Conservation (phyloP, 64 coral and sea anemone genomes). For the Anthopleura sola region DNA sequence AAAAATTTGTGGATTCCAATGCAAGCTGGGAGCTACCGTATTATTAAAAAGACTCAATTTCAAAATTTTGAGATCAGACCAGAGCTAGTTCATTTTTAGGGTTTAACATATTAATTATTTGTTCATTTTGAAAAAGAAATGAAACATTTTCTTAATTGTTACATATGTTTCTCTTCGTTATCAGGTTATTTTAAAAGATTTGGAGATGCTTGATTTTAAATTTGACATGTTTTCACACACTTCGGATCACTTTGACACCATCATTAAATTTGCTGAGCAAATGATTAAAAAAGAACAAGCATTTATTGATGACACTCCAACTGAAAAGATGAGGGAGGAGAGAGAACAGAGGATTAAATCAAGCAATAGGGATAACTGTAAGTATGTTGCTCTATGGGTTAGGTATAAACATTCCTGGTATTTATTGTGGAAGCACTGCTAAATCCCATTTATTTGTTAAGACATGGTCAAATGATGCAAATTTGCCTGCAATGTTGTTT, state of each 20-base stretch:
- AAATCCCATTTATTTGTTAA: too few relatives aligned
- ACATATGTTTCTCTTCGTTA: not conserved
- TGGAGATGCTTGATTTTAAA: slow-evolving; percentile 75
- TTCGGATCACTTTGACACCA: slow-evolving; percentile 96
- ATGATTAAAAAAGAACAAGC: slow-evolving; percentile 81
- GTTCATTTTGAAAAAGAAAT: too few relatives aligned
- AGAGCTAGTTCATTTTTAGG: too few relatives aligned
- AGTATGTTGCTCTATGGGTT: slow-evolving; percentile 13
- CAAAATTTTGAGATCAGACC: too few relatives aligned
- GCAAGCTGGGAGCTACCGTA: too few relatives aligned
- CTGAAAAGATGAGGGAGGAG: slow-evolving; percentile 83
- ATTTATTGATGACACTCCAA: slow-evolving; percentile 88
- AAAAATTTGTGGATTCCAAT: too few relatives aligned
- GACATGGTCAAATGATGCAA: too few relatives aligned
- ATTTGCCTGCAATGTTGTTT: too few relatives aligned
- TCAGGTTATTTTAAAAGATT: slow-evolving; percentile 92
- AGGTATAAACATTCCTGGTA: too few relatives aligned
- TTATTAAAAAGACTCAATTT: too few relatives aligned
- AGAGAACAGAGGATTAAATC: slow-evolving; percentile 88
- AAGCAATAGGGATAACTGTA: slow-evolving; percentile 87
- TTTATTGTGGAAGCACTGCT: too few relatives aligned
- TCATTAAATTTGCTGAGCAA: slow-evolving; percentile 84
- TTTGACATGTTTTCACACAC: slow-evolving; percentile 86
- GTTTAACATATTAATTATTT: too few relatives aligned
- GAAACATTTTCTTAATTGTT: not conserved